Evolutionary conservation across 2,797 vertebrate species (phyloP), one percentile per base, ranked within the genome.

Genomic region (Pangasius mekongensis): DNA sequence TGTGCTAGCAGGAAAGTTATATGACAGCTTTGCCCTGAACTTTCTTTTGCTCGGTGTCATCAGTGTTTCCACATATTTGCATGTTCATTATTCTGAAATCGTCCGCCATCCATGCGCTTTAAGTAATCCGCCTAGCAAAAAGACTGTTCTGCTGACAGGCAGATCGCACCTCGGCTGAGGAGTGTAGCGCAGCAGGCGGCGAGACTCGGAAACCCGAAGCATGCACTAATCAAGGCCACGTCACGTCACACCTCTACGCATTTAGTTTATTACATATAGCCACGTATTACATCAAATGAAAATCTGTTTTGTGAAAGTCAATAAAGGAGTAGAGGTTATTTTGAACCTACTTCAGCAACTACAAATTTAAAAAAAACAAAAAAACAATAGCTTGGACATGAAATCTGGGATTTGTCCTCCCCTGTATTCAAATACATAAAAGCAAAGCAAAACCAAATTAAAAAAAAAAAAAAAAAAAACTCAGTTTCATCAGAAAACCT

Each of bases 401-500:
- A 20, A 54, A 86, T 49, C 9, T 54, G 16, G 36, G 54, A 22
- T 58, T 58, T 58, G 54, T 81, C 3, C 54, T 24, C 22, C 20
- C 67, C 47, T 67, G 64, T 77, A 56, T 52, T 90, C 80, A 85
- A 89, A 83, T 67, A 74, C 84, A 81, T 27, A 73, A 67, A 69
- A 71, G 33, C 84, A 78, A 69, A 81, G 33, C 22, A 58, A 52
- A 60, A 43, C 43, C 47, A 74, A 84, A 71, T 60, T 74, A 66
- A 33, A 81, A 76, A 74, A 52, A 47, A 80, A 86, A 69, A 36
- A 3, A 36, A 36, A 39, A 81, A 47, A 77, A 77, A 77, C 62
- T 90, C 74, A n/a, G 66, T 90, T 86, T 85, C 71, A 87, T 88
- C 66, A 86, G 64, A 13, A 73, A 74, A 84, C 85, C 85, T 87